Conservation (phyloP, 1,140 invertebrate species). For the Trichonephila inaurata region DNA sequence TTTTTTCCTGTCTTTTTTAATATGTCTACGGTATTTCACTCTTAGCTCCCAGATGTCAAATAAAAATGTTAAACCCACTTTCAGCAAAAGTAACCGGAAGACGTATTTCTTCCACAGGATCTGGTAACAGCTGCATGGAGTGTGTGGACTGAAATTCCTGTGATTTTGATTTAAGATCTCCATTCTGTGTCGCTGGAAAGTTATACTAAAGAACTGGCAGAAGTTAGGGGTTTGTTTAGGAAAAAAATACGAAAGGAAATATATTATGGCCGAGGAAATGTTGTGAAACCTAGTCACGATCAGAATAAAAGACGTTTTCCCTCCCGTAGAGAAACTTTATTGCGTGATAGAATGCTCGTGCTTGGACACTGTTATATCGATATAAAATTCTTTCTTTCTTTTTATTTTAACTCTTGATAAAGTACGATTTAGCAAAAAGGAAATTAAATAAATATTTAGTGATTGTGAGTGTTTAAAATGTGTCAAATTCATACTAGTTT, state of each 20-base stretch:
- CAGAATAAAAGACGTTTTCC: slow-evolving; percentile 34
- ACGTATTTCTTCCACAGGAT: slow-evolving; percentile 15
- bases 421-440: neutral
- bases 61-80: slow-evolving; percentile 34
- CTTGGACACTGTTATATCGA: neutral
- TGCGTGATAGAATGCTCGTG: neutral
- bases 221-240: neutral
- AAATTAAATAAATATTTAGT: too few relatives aligned
- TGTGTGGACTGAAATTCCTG: neutral
- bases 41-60: neutral
- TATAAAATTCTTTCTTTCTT: too few relatives aligned
- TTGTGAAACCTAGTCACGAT: slow-evolving; percentile 38
- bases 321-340: slow-evolving; percentile 19
- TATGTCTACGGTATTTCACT: neutral
- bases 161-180: slow-evolving; percentile 35
- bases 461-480: too few relatives aligned
- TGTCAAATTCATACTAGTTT: too few relatives aligned
- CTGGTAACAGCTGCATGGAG: slow-evolving; percentile 25
- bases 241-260: neutral
- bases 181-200: slow-evolving; percentile 1
- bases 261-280: neutral
- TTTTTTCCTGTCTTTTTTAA: neutral
- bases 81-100: neutral
- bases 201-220: slow-evolving; percentile 23
- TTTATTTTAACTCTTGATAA: neutral